These are phyloP conservation scores for Trichogramma dendrolimi DNA, from an alignment of 2,888 invertebrate genomes.

Conservation along the genomic window DNA sequence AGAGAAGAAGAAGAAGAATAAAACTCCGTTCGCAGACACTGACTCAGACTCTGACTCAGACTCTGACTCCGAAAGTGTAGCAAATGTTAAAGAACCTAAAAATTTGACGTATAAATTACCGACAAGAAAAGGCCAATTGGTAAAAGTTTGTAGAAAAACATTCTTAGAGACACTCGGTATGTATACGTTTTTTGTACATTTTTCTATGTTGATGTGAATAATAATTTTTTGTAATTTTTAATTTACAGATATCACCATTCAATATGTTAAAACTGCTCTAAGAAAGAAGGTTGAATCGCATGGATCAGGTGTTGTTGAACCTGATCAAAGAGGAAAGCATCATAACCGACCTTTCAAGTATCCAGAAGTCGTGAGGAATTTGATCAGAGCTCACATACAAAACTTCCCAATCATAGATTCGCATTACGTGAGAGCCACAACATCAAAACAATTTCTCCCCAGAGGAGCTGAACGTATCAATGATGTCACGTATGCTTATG, in stretches of 20 bases:
- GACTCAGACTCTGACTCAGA: too few species aligned
- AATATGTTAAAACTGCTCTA: conserved; percentile 1
- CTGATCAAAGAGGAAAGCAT: neutral
- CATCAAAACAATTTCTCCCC: neutral
- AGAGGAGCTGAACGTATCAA: neutral
- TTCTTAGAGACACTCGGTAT: too few species aligned
- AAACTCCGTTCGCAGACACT: too few species aligned
- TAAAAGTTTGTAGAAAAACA: too few species aligned
- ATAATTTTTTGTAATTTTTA: neutral
- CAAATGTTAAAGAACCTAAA: too few species aligned
- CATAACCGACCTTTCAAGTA: neutral
- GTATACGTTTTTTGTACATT: neutral
- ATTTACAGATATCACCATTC: conserved; percentile 1
- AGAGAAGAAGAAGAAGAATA: too few species aligned
- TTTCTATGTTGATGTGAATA: neutral
- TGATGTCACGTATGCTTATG: neutral
- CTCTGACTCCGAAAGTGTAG: too few species aligned
- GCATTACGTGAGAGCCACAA: conserved; percentile 1
- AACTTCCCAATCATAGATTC: conserved; percentile 1
- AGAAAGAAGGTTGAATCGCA: neutral
- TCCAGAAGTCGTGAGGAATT: neutral
- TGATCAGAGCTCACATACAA: neutral
- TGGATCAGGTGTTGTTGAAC: neutral
- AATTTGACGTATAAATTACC: too few species aligned
- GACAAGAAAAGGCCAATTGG: too few species aligned